Base-by-base conservation (phyloP, 2,113 vertebrate species). In the Ascaphus truei region DNA sequence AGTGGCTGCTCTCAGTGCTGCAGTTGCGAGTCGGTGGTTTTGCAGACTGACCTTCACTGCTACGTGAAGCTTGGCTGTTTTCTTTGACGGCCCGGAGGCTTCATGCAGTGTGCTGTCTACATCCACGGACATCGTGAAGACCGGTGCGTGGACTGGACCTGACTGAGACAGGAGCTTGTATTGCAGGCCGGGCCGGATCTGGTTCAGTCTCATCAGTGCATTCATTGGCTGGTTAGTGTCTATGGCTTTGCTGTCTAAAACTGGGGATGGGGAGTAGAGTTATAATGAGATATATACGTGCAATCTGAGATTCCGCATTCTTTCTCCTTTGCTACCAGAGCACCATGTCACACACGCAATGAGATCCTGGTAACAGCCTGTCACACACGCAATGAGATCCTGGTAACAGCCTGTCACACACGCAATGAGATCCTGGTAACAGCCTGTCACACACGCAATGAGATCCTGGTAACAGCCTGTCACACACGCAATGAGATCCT, bases 121-220 rank as follows among this genome's bases (percentile, higher is more conserved):
- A 73, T 98, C 96, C 72, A 98, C 95, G 29, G 96, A 98, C 97
- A 99, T 99, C 73, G 97, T 99, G 87, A 99, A 99, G 87, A 98
- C 95, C 0, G 97, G 97, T 37, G 97, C 97, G 29, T 99, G 97
- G 74, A 99, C 97, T 23, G 97, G 97, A 74, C 96, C 97, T 47
- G 97, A 98, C 88, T 99, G 97, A 73, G 96, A 98, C 73, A 99
- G 90, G 77, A 99, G 93, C 75, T 98, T 98, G 75, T 99, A 99
- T 81, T 99, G 96, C 82, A 99, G 92, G 52, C 97, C 97, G 60
- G 97, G 97, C 66, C 95, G 92, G 86, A 98, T 98, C 87, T 99
- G 96, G 90, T 99, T 99, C 77, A 99, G 86, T 62, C 97, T 92
- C 97, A 99, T 99, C 81, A 99, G 88, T 75, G 96, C 97, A 59